Conservation (phyloP, 2,113 vertebrate species). For the Rutilus rutilus region DNA sequence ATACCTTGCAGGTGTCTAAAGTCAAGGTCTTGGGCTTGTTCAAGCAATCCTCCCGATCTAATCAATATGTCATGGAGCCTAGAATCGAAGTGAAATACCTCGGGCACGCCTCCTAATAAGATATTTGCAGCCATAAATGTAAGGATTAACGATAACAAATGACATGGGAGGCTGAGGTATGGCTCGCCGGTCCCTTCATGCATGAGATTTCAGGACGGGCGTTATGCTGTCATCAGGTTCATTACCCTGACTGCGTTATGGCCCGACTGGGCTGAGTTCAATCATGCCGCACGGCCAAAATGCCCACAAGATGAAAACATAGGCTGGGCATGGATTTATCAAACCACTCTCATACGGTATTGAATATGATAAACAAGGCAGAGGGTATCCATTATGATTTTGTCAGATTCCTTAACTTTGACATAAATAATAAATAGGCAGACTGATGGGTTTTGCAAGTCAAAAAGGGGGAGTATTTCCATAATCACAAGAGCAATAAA, state of each 20-base stretch:
- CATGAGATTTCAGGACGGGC: constrained; percentile 77
- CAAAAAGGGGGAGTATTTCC: constrained; percentile 35
- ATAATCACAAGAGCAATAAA: constrained; percentile 51
- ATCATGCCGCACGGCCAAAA: constrained; percentile 72
- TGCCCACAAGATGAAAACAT: constrained; percentile 76
- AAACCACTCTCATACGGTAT: constrained; percentile 73
- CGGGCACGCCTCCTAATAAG: constrained; percentile 74
- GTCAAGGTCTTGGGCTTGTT: constrained; percentile 70
- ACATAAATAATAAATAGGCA: constrained; percentile 69
- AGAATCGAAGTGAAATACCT: constrained; percentile 70
- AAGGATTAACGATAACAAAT: constrained; percentile 80
- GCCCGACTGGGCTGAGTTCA: constrained; percentile 67
- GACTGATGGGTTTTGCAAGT: constrained; percentile 63
- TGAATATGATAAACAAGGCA: constrained; percentile 77
- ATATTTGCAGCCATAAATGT: constrained; percentile 78
- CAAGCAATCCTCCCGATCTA: constrained; percentile 53
- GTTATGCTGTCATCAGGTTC: constrained; percentile 76
- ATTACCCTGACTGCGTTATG: constrained; percentile 75
- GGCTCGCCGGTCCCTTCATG: constrained; percentile 69
- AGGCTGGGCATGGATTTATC: constrained; percentile 77
- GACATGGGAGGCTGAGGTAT: constrained; percentile 68
- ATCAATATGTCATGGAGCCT: constrained; percentile 74
- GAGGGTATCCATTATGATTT: constrained; percentile 75
- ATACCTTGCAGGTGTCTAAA: constrained; percentile 68
- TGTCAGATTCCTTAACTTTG: constrained; percentile 65